Percentiles rank a stretch among this genome's conserved stretches.
Evolutionary conservation across 2,888 invertebrate genomes (phyloP).

Genomic region (Thalpophila matura): DNA sequence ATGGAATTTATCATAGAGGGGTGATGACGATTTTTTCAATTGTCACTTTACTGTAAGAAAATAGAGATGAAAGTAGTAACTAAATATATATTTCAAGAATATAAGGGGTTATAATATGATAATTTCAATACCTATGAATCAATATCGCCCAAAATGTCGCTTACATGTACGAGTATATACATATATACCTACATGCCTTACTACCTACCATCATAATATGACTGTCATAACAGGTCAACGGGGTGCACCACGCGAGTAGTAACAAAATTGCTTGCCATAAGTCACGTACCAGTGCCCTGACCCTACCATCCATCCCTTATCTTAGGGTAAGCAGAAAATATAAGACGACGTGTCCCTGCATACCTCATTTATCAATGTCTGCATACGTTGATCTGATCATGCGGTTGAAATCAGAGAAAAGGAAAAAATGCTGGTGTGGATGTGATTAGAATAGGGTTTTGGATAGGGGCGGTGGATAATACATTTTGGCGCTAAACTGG

Average conservation of each 20-base stretch:
- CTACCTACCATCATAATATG: not conserved
- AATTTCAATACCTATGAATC: too few relatives aligned
- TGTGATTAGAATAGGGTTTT: not conserved
- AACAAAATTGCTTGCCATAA: conserved; percentile 38
- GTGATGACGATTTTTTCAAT: too few relatives aligned
- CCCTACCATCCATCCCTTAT: conserved; percentile 47
- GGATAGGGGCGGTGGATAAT: not conserved
- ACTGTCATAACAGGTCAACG: conserved; percentile 24
- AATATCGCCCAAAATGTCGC: too few relatives aligned
- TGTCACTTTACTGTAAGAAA: too few relatives aligned
- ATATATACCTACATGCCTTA: too few relatives aligned
- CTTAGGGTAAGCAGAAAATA: conserved; percentile 49
- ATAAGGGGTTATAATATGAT: too few relatives aligned
- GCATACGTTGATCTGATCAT: conserved; percentile 26
- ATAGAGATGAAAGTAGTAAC: too few relatives aligned
- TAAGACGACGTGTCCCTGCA: conserved; percentile 49
- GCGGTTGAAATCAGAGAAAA: conserved; percentile 18
- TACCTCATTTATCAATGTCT: conserved; percentile 58
- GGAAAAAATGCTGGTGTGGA: not conserved
- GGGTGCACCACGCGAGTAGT: conserved; percentile 18
- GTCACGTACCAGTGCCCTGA: conserved; percentile 43
- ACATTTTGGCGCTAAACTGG: too few relatives aligned
- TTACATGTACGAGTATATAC: too few relatives aligned
- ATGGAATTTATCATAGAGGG: too few relatives aligned
- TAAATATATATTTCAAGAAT: too few relatives aligned